A percentile compares a stretch with the other conserved stretches of the same genome.
Evolutionary conservation across 92 coral and sea anemone genomes (phyloP).

Genomic region (Bergia sp.): DNA sequence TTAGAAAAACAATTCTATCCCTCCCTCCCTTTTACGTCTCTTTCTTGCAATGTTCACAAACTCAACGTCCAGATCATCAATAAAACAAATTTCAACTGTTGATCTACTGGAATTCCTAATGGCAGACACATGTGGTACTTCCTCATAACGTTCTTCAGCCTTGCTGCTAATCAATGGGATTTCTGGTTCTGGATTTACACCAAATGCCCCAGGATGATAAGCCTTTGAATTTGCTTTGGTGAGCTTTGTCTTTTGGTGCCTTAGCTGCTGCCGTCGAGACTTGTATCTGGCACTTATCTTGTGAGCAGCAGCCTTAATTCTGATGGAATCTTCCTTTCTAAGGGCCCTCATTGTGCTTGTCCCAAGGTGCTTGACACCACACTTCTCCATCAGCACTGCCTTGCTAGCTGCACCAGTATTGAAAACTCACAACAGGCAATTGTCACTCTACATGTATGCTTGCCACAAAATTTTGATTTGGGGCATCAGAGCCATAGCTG

Average conservation of each 20-base stretch:
- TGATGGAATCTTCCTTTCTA: too few relatives aligned
- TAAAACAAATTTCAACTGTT: not conserved
- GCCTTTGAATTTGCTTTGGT: slow-evolving; percentile 42
- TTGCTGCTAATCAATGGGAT: not conserved
- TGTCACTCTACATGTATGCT: slow-evolving; percentile 49
- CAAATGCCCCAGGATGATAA: slow-evolving; percentile 53
- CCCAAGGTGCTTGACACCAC: slow-evolving; percentile 50
- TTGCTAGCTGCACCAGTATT: slow-evolving; percentile 75
- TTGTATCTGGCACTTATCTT: slow-evolving; percentile 53
- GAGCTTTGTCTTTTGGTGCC: slow-evolving; percentile 17
- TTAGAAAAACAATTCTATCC: not conserved
- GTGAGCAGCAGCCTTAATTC: slow-evolving; percentile 51
- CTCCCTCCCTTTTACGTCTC: not conserved
- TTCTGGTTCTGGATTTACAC: slow-evolving; percentile 56
- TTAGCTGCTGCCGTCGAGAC: slow-evolving; percentile 43
- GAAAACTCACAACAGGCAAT: slow-evolving; percentile 62
- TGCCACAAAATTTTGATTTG: slow-evolving; percentile 66
- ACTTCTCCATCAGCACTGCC: slow-evolving; percentile 57
- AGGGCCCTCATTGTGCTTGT: slow-evolving; percentile 51
- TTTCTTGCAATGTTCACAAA: not conserved
- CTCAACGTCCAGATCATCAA: not conserved
- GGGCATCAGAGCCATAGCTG: too few relatives aligned
- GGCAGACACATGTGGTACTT: slow-evolving; percentile 1
- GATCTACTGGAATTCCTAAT: not conserved
- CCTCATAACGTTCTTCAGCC: not conserved